Conservation (phyloP, 2,888 invertebrate genomes). For the Caenorhabditis parvicauda region DNA sequence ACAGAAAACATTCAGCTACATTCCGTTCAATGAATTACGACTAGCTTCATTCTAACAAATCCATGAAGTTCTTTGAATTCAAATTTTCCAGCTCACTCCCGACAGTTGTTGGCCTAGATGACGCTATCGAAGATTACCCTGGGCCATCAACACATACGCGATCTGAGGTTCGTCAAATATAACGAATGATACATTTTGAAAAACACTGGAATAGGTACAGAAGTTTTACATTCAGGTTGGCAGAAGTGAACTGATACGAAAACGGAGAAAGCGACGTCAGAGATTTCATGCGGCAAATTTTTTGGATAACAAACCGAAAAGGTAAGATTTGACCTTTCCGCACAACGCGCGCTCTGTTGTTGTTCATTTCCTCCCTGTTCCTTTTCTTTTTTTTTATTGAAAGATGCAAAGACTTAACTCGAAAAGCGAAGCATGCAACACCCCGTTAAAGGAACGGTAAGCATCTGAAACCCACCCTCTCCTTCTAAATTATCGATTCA, state of each 20-base stretch:
- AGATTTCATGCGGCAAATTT: too few species aligned
- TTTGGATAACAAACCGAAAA: too few species aligned
- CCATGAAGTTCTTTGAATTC: too few species aligned
- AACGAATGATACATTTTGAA: background rate
- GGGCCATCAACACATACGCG: constrained; percentile 16
- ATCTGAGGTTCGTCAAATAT: constrained; percentile 19
- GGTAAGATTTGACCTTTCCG: too few species aligned
- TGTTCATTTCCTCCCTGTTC: background rate
- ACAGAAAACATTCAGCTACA: too few species aligned
- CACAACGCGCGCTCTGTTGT: too few species aligned
- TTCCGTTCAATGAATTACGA: too few species aligned
- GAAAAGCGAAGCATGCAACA: too few species aligned
- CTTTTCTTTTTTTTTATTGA: too few species aligned
- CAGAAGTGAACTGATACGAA: constrained; percentile 13
- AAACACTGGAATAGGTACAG: background rate
- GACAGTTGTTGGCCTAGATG: constrained; percentile 28
- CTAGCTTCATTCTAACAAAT: too few species aligned
- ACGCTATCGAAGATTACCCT: constrained; percentile 18
- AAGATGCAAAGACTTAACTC: too few species aligned
- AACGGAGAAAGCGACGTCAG: constrained; percentile 7
- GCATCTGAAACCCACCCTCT: background rate
- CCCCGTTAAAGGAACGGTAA: too few species aligned
- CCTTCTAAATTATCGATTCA: constrained; percentile 23
- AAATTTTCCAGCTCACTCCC: constrained; percentile 30
- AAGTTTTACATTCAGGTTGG: constrained; percentile 14